Conservation (phyloP, 2,113 vertebrate genomes). For the Setophaga coronata region DNA sequence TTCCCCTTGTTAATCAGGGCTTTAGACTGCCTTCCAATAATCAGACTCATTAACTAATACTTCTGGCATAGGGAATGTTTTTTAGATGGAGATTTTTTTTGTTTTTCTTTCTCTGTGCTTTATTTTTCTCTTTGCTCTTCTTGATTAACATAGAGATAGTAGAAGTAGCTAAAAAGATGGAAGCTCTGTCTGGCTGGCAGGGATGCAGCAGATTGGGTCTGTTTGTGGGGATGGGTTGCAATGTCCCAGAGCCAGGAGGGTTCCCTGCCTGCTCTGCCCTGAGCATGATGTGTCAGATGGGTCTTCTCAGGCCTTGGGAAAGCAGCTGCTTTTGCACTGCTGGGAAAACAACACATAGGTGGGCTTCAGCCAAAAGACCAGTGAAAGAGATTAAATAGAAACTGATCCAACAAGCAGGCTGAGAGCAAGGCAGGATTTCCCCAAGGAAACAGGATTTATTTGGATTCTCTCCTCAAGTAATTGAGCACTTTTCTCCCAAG, state of each 20-base stretch:
- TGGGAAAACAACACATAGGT: conserved; percentile 20
- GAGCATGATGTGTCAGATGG: neutral
- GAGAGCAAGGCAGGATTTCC: neutral
- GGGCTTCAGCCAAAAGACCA: conserved; percentile 27
- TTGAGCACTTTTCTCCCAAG: neutral
- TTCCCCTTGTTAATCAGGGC: neutral
- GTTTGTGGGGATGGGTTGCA: conserved; percentile 82
- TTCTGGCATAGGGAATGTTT: neutral
- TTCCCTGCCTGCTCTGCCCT: conserved; percentile 57
- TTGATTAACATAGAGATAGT: neutral
- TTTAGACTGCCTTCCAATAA: neutral
- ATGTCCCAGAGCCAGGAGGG: conserved; percentile 76
- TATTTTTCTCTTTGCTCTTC: conserved; percentile 29
- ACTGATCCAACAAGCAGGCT: neutral
- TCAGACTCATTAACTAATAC: neutral
- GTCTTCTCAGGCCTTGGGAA: conserved; percentile 31
- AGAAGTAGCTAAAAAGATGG: neutral
- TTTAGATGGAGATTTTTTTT: neutral
- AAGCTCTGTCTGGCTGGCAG: conserved; percentile 28
- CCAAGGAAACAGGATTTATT: neutral
- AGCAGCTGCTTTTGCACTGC: conserved; percentile 10
- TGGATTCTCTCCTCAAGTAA: neutral
- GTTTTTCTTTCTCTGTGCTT: neutral
- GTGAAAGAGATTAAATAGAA: neutral
- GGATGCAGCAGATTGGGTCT: conserved; percentile 69